A percentile compares a stretch with the other conserved stretches of the same genome.
Conservation (phyloP, 2,113 vertebrate genomes). For the Guaruba guarouba region DNA sequence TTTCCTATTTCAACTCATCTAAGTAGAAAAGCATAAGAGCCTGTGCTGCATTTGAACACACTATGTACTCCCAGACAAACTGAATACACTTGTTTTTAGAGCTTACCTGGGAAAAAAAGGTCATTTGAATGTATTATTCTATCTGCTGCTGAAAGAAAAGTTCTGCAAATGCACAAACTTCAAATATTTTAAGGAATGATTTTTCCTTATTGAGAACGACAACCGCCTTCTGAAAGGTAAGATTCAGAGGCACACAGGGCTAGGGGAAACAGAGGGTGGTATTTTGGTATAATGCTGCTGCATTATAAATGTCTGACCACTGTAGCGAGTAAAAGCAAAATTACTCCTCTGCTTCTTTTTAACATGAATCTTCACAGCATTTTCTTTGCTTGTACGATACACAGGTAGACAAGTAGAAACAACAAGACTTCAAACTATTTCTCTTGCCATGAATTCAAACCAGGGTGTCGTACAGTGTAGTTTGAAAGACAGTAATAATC, state of each 20-base stretch:
- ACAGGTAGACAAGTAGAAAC: background rate
- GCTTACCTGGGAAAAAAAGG: background rate
- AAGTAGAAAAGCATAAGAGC: background rate
- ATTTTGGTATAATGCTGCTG: background rate
- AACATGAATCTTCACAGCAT: background rate
- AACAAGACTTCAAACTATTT: background rate
- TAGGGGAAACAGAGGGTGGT: background rate
- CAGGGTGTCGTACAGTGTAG: background rate
- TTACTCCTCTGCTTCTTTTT: background rate
- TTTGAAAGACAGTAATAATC: background rate
- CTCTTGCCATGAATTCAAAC: background rate
- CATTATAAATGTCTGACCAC: background rate
- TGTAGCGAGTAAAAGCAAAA: background rate
- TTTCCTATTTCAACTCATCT: background rate
- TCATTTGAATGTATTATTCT: background rate
- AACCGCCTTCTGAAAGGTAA: background rate
- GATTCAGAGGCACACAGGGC: background rate
- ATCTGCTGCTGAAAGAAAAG: background rate
- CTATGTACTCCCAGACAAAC: background rate
- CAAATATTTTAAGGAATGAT: background rate
- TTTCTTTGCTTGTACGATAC: background rate
- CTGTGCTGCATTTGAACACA: background rate
- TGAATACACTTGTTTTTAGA: accelerated
- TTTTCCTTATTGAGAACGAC: background rate
- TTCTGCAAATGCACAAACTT: background rate